A percentile compares a stretch with the other conserved stretches of the same genome.
phyloP scores from a whole-genome alignment of 2,797 vertebrate genomes.

The Arctocebus calabarensis region DNA sequence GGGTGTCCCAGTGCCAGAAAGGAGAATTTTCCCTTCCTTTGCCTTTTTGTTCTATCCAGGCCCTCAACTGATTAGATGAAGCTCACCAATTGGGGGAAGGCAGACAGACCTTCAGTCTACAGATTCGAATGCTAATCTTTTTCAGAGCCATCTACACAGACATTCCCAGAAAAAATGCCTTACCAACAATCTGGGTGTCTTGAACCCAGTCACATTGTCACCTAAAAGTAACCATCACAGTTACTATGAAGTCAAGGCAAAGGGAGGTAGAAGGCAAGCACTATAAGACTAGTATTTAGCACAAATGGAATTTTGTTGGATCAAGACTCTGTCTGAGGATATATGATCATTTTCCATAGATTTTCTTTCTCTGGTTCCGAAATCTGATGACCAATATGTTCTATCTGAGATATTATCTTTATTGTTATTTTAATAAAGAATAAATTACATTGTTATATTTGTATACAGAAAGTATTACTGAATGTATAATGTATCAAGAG shows the following conservation, averaged over 20 bases:
- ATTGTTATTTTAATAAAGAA: constrained; percentile 33
- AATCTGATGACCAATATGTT: not conserved
- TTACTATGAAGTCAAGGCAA: not conserved
- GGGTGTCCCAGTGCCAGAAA: not conserved
- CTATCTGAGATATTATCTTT: not conserved
- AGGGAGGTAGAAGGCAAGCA: not conserved
- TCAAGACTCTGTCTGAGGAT: not conserved
- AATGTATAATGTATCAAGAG: constrained; percentile 16
- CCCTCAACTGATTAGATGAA: not conserved
- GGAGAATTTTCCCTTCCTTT: not conserved
- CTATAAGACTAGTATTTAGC: fast-evolving
- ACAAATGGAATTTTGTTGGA: not conserved
- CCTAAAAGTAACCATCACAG: not conserved
- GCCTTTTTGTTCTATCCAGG: not conserved
- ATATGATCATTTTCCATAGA: not conserved
- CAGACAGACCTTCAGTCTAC: not conserved
- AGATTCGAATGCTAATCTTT: not conserved
- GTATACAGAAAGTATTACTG: constrained; percentile 11
- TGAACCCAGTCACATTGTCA: not conserved
- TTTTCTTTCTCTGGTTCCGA: not conserved
- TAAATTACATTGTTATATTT: not conserved
- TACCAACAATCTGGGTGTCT: not conserved
- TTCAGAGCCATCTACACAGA: not conserved
- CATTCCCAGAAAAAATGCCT: not conserved
- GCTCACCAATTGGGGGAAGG: not conserved